Evolutionary conservation across 1,140 invertebrate species (phyloP).

Genomic region (Pristionchus pacificus): DNA sequence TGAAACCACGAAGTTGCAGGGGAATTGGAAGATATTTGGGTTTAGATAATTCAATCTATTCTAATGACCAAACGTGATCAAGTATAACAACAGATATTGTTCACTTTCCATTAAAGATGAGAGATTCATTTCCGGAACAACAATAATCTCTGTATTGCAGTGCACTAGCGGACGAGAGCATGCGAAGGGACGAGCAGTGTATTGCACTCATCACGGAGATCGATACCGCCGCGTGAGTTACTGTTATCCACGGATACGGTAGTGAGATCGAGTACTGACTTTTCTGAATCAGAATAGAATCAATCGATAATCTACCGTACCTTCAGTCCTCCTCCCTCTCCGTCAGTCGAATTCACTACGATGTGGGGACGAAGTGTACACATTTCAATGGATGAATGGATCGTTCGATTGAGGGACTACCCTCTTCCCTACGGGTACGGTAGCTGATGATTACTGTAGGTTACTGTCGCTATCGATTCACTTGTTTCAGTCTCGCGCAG

Average conservation of each 20-base stretch:
- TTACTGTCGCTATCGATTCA: no score
- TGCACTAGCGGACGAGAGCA: constrained; percentile 78
- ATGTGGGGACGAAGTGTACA: not conserved
- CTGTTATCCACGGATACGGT: constrained; percentile 49
- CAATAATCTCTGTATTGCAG: no score
- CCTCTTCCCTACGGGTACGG: constrained; percentile 57
- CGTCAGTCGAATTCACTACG: constrained; percentile 56
- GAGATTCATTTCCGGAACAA: no score
- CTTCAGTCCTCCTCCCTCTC: not conserved
- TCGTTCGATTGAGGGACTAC: not conserved
- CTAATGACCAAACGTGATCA: no score
- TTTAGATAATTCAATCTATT: no score
- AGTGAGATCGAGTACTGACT: no score
- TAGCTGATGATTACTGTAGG: constrained; percentile 37
- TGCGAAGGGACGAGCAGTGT: constrained; percentile 77
- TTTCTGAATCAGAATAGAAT: no score
- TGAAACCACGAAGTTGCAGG: no score
- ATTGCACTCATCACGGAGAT: constrained; percentile 72
- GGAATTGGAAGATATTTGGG: no score
- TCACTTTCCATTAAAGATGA: no score
- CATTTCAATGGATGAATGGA: not conserved
- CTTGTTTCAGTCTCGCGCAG: not conserved
- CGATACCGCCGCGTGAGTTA: constrained; percentile 76
- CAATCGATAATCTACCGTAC: no score
- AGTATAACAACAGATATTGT: no score